Percentiles rank a stretch among this genome's conserved stretches.
These are phyloP conservation scores for Drosophila anceps DNA, from an alignment of 2,888 invertebrate genomes.

Conservation along the genomic window DNA sequence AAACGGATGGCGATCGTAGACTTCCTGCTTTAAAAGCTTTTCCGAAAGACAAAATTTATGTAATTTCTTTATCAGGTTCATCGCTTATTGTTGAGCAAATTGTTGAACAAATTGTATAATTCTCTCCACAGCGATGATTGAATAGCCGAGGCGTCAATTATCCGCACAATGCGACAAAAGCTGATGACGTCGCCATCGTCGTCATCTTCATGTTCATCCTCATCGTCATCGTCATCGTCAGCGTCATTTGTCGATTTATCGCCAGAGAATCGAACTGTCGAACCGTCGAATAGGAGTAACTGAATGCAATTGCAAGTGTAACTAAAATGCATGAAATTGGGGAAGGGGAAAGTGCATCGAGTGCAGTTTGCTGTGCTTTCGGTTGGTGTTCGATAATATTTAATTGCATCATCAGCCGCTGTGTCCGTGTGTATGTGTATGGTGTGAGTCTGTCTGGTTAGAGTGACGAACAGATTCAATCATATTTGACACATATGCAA, in stretches of 20 bases:
- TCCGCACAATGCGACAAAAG: constrained; percentile 69
- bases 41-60: constrained; percentile 71
- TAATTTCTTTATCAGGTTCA: constrained; percentile 74
- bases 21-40: constrained; percentile 69
- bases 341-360: constrained; percentile 65
- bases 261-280: constrained; percentile 41
- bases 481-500: constrained; percentile 53
- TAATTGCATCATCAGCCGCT: constrained; percentile 65
- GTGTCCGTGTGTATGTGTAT: background rate
- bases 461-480: constrained; percentile 49
- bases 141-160: constrained; percentile 67
- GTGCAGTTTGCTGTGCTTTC: constrained; percentile 71
- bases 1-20: constrained; percentile 66
- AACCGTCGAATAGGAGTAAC: constrained; percentile 32
- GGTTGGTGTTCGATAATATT: constrained; percentile 54
- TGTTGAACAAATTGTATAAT: constrained; percentile 73
- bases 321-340: constrained; percentile 61
- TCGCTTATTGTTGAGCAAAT: constrained; percentile 66
- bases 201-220: background rate
- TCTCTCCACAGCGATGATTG: constrained; percentile 65
- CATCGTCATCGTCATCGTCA: constrained; percentile 18
- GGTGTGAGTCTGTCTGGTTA: background rate
- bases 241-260: constrained; percentile 48
- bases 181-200: constrained; percentile 39
- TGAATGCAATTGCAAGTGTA: constrained; percentile 63